These are phyloP conservation scores for Porites lobata DNA, from an alignment of 92 coral and sea anemone genomes.

Conservation along the genomic window DNA sequence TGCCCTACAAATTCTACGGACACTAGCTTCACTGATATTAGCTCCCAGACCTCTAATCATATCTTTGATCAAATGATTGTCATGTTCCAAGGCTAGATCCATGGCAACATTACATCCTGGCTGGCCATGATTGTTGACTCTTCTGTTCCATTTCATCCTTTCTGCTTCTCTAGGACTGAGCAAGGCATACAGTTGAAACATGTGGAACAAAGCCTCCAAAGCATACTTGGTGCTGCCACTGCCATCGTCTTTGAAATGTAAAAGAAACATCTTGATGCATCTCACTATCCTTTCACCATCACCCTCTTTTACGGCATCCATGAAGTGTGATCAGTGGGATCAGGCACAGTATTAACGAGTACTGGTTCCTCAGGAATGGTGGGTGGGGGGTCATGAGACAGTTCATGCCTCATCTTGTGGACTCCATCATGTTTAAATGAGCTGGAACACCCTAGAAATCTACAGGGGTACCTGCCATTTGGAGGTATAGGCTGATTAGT, in stretches of 20 bases:
- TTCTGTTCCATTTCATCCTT: slow-evolving; percentile 64
- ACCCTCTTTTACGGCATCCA: slow-evolving; percentile 64
- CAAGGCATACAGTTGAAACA: slow-evolving; percentile 50
- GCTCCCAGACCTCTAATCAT: slow-evolving; percentile 66
- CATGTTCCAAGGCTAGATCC: slow-evolving; percentile 67
- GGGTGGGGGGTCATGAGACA: slow-evolving; percentile 38
- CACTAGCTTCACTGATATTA: slow-evolving; percentile 47
- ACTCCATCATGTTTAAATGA: slow-evolving; percentile 18
- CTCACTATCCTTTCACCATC: slow-evolving; percentile 55
- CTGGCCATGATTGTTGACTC: slow-evolving; percentile 45
- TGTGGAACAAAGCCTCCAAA: slow-evolving; percentile 40
- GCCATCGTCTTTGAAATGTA: slow-evolving; percentile 66
- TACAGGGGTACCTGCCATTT: slow-evolving; percentile 68
- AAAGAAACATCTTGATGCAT: slow-evolving; percentile 60
- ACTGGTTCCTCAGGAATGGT: slow-evolving; percentile 41
- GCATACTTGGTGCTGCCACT: slow-evolving; percentile 56
- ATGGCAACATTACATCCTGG: slow-evolving; percentile 46
- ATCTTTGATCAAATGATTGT: slow-evolving; percentile 53
- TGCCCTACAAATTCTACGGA: slow-evolving; percentile 49
- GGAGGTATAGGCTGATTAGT: slow-evolving; percentile 27
- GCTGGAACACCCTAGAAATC: slow-evolving; percentile 34
- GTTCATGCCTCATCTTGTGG: neutral
- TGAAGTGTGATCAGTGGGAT: slow-evolving; percentile 34
- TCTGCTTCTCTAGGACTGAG: slow-evolving; percentile 56
- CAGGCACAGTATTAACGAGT: slow-evolving; percentile 18